These are phyloP conservation scores for Tetramorium bicarinatum DNA, from an alignment of 2,888 invertebrate genomes.

Conservation along the genomic window DNA sequence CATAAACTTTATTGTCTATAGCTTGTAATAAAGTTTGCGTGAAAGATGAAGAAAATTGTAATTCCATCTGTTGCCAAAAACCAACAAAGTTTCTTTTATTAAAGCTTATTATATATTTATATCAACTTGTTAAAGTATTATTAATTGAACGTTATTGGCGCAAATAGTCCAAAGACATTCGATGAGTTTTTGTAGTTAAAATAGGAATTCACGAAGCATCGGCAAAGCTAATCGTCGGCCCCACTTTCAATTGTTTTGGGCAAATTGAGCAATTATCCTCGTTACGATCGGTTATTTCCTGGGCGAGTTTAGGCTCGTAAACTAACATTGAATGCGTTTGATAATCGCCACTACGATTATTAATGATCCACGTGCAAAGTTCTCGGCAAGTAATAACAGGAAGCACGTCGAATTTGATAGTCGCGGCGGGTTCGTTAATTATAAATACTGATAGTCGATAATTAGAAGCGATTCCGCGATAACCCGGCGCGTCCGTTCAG, in stretches of 20 bases:
- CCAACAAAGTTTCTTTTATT: background rate
- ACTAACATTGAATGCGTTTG: slow-evolving; percentile 10
- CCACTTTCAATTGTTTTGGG: slow-evolving; percentile 4
- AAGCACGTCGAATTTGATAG: slow-evolving; percentile 63
- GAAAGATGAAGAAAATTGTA: background rate
- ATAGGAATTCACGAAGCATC: background rate
- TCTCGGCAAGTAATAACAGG: slow-evolving; percentile 67
- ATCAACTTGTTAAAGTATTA: background rate
- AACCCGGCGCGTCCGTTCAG: slow-evolving; percentile 31
- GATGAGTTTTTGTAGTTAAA: background rate
- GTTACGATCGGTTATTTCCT: background rate
- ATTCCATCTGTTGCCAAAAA: background rate
- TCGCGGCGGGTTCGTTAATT: slow-evolving; percentile 56
- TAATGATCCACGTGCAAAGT: slow-evolving; percentile 56
- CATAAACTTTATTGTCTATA: background rate
- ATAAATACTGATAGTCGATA: slow-evolving; percentile 62
- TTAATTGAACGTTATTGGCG: background rate
- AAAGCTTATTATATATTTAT: background rate
- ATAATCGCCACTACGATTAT: slow-evolving; percentile 44
- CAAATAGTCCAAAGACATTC: background rate
- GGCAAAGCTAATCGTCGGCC: background rate
- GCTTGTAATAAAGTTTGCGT: background rate
- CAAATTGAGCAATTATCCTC: slow-evolving; percentile 18
- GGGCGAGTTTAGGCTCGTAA: slow-evolving; percentile 23
- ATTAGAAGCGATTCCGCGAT: slow-evolving; percentile 55